Percentiles rank a stretch among this genome's conserved stretches.
Conservation (phyloP, 2,888 invertebrate genomes). For the Spialia ferax region DNA sequence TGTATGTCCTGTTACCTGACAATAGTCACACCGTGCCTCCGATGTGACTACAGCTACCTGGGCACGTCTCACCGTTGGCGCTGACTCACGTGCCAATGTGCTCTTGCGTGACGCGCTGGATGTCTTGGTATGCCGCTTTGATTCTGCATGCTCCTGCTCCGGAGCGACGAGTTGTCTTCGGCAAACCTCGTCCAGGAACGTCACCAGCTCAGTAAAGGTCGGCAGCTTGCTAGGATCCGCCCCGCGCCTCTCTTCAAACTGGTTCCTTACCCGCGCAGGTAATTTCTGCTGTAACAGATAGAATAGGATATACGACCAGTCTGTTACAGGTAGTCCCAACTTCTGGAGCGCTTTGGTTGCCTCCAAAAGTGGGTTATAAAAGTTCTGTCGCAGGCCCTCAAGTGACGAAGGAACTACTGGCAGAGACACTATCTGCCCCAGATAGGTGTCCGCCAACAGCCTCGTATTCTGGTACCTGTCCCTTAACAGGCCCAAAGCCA, state of each 20-base stretch:
- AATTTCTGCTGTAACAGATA: not conserved
- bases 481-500: not conserved
- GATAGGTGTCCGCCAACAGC: not conserved
- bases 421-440: not conserved
- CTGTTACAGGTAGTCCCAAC: not conserved
- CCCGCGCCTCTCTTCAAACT: not conserved
- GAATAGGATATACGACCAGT: not conserved
- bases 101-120: not conserved
- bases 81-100: not conserved
- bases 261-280: not conserved
- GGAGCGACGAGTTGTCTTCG: not conserved
- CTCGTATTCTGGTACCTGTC: not conserved
- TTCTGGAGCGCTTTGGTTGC: not conserved
- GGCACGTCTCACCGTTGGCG: not conserved
- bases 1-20: not conserved
- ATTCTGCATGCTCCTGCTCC: not conserved
- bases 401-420: not conserved
- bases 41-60: not conserved
- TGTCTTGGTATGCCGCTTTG: not conserved
- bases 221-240: not conserved
- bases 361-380: not conserved
- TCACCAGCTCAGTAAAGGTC: not conserved
- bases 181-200: not conserved
- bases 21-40: not conserved
- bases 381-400: not conserved